These are phyloP conservation scores for Cheilosia impressa DNA, from an alignment of 2,888 invertebrate genomes.

Conservation along the genomic window DNA sequence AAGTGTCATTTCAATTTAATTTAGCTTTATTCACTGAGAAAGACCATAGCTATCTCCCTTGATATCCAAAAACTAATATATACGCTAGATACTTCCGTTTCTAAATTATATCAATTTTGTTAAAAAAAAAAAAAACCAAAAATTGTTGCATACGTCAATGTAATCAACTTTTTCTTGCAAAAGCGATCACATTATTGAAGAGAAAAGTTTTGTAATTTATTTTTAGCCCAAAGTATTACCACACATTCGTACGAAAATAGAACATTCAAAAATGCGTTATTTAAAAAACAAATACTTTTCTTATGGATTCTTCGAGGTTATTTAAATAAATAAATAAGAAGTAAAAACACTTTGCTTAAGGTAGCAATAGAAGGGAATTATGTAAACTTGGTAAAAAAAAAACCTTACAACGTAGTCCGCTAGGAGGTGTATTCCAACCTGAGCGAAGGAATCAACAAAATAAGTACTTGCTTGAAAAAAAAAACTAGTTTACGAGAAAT, in stretches of 20 bases:
- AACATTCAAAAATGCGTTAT: conserved; percentile 44
- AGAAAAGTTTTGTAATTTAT: conserved; percentile 50
- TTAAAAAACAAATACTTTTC: conserved; percentile 33
- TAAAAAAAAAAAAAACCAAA: not conserved
- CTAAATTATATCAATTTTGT: conserved; percentile 12
- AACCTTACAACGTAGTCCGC: not conserved
- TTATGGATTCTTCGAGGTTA: conserved; percentile 36
- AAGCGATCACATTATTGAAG: conserved; percentile 53
- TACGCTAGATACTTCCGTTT: conserved; percentile 3
- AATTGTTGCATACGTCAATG: conserved; percentile 22
- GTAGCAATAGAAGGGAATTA: conserved; percentile 12
- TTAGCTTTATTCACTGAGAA: conserved; percentile 9
- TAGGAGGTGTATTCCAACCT: not conserved
- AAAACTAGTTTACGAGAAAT: conserved; percentile 33
- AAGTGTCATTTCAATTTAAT: conserved; percentile 9
- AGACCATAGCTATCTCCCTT: not conserved
- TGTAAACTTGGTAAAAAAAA: conserved; percentile 21
- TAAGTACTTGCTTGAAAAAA: too few relatives aligned
- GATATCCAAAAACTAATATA: not conserved
- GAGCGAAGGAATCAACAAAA: not conserved
- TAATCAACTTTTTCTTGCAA: conserved; percentile 33
- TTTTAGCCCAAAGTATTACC: conserved; percentile 54
- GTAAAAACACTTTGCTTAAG: conserved; percentile 24
- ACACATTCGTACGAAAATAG: conserved; percentile 60
- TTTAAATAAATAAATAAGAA: conserved; percentile 35